Percentiles rank a stretch among this genome's conserved stretches.
Evolutionary conservation across 2,113 vertebrate genomes (phyloP).

Genomic region (Ranitomeya variabilis): DNA sequence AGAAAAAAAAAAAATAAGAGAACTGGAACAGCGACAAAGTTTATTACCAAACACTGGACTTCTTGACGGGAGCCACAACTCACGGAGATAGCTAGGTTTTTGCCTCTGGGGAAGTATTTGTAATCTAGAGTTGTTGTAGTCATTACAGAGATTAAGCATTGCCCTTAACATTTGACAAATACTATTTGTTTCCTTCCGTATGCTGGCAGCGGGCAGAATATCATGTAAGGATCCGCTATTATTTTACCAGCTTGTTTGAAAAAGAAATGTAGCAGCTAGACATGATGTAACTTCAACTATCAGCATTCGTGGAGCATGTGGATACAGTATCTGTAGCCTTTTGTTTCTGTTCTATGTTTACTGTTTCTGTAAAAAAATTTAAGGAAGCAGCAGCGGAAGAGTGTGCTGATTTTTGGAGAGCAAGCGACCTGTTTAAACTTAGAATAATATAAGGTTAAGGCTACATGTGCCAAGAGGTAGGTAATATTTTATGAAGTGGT

Average conservation of each 20-base stretch:
- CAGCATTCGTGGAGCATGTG: neutral
- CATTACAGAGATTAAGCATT: constrained; percentile 41
- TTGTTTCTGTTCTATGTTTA: neutral
- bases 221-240: neutral
- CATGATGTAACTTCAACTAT: neutral
- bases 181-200: constrained; percentile 40
- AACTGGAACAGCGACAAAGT: constrained; percentile 26
- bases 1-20: neutral
- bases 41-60: constrained; percentile 52
- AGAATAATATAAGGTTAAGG: neutral
- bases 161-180: constrained; percentile 55
- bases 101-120: constrained; percentile 48
- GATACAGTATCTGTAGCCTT: neutral
- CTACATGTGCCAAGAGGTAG: too few relatives aligned
- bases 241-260: neutral
- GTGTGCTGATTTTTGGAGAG: neutral
- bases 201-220: constrained; percentile 14
- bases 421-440: neutral
- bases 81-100: constrained; percentile 50
- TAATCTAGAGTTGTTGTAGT: constrained; percentile 53
- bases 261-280: neutral
- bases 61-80: constrained; percentile 53
- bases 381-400: neutral
- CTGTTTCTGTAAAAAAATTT: neutral
- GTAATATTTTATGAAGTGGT: too few relatives aligned